Percentiles rank a stretch among this genome's conserved stretches.
Conservation (phyloP, 2,797 vertebrate species). For the Eptatretus atami region DNA sequence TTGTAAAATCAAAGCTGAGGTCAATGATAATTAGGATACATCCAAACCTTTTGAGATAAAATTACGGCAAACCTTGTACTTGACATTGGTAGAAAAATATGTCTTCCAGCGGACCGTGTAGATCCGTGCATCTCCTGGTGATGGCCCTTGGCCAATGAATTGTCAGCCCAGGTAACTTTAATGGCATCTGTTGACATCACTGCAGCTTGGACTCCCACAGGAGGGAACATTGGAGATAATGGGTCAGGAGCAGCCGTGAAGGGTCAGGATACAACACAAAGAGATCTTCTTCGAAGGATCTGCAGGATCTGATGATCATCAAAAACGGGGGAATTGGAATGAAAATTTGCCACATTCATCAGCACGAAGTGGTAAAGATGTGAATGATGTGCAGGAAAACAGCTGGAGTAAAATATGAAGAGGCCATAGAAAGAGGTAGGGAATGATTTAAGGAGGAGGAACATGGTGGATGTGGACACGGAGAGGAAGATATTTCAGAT, state of each 20-base stretch:
- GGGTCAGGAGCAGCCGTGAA: slow-evolving; percentile 80
- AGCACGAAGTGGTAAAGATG: too few relatives aligned
- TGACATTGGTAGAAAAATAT: slow-evolving; percentile 54
- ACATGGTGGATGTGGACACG: too few relatives aligned
- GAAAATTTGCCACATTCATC: too few relatives aligned
- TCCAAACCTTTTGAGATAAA: too few relatives aligned
- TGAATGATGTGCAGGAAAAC: too few relatives aligned
- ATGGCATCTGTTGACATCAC: slow-evolving; percentile 55
- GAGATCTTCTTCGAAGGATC: slow-evolving; percentile 60
- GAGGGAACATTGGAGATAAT: slow-evolving; percentile 89
- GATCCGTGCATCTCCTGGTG: slow-evolving; percentile 43
- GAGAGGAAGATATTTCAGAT: too few relatives aligned
- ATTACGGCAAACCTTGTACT: slow-evolving; percentile 37
- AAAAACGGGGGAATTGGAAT: too few relatives aligned
- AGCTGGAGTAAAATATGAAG: too few relatives aligned
- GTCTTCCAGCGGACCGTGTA: slow-evolving; percentile 74
- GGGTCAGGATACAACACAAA: slow-evolving; percentile 84
- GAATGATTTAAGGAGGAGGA: too few relatives aligned
- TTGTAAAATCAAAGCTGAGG: too few relatives aligned
- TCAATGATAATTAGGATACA: too few relatives aligned
- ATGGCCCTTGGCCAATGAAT: slow-evolving; percentile 61
- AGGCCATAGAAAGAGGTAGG: too few relatives aligned
- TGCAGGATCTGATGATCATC: slow-evolving; percentile 28
- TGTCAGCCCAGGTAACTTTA: slow-evolving; percentile 74
- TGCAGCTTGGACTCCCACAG: slow-evolving; percentile 72